phyloP scores from a whole-genome alignment of 2,888 invertebrate species.

The Hirtodrosophila trivittata region DNA sequence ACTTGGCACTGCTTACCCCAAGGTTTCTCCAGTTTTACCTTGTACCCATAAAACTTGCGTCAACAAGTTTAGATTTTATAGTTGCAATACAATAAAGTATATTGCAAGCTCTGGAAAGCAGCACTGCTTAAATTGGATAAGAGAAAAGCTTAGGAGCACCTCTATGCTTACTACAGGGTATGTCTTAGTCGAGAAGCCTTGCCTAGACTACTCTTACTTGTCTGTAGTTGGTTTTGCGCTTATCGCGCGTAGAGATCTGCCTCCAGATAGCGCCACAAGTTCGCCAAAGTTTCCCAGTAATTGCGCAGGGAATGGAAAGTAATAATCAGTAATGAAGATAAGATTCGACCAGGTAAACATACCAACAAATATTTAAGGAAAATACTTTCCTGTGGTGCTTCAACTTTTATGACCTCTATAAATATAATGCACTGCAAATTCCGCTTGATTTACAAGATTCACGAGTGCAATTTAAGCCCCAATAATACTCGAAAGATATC shows the following conservation, averaged over 20 bases:
- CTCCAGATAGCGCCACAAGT: conserved; percentile 30
- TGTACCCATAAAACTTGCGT: no score
- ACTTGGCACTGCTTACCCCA: no score
- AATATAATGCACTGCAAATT: conserved; percentile 24
- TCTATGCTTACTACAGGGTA: not conserved
- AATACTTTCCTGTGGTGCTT: conserved; percentile 10
- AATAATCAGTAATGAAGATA: conserved; percentile 18
- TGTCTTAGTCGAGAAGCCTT: not conserved
- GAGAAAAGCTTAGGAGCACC: no score
- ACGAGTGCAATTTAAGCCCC: conserved; percentile 8
- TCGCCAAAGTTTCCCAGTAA: conserved; percentile 9
- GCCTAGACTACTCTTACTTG: not conserved
- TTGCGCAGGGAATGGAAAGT: conserved; percentile 19
- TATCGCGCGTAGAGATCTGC: conserved; percentile 32
- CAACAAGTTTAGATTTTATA: no score
- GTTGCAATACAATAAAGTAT: no score
- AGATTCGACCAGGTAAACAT: conserved; percentile 12
- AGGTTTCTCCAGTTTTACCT: no score
- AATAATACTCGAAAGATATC: not conserved
- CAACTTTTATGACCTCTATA: conserved; percentile 16
- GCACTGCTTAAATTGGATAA: no score
- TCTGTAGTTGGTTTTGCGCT: conserved; percentile 13
- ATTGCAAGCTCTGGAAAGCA: no score
- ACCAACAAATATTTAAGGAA: not conserved
- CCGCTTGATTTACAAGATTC: conserved; percentile 29